Percentiles rank a stretch among this genome's conserved stretches.
Evolutionary conservation across 1,140 invertebrate species (phyloP).

Genomic region (Paralvinella palmiformis): DNA sequence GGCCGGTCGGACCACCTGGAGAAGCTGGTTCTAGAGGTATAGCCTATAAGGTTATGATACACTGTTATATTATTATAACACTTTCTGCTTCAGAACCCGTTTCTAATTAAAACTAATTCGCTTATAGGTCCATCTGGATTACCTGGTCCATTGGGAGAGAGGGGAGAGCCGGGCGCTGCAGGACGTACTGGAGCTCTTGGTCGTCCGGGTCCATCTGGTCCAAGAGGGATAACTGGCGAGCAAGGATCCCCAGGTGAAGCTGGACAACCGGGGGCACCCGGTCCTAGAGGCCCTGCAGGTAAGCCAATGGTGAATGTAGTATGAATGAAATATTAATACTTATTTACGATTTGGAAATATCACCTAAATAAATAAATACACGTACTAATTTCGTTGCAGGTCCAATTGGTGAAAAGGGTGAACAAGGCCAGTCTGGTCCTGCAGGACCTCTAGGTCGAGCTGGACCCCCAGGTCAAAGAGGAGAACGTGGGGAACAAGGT

Average conservation of each 20-base stretch:
- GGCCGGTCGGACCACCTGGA: slow-evolving; percentile 1
- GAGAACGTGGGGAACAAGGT: background rate
- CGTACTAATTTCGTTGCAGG: too few species aligned
- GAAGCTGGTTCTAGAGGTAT: slow-evolving; percentile 2
- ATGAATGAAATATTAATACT: too few species aligned
- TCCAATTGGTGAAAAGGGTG: too few species aligned
- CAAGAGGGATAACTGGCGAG: background rate
- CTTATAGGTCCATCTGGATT: background rate
- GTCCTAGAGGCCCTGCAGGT: background rate
- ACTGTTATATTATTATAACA: too few species aligned
- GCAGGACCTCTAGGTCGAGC: too few species aligned
- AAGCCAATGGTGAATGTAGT: too few species aligned
- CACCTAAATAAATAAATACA: too few species aligned
- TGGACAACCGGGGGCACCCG: background rate
- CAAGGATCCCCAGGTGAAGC: background rate
- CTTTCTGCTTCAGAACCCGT: too few species aligned
- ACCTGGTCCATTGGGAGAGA: background rate
- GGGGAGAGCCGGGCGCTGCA: background rate
- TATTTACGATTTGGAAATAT: too few species aligned
- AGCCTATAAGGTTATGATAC: too few species aligned
- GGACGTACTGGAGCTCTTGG: background rate
- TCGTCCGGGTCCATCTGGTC: background rate
- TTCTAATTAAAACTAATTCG: background rate
- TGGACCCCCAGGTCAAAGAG: background rate
- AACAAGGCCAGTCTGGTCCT: too few species aligned